These are phyloP conservation scores for Willowsia nigromaculata DNA, from an alignment of 2,888 invertebrate genomes.

Conservation along the genomic window DNA sequence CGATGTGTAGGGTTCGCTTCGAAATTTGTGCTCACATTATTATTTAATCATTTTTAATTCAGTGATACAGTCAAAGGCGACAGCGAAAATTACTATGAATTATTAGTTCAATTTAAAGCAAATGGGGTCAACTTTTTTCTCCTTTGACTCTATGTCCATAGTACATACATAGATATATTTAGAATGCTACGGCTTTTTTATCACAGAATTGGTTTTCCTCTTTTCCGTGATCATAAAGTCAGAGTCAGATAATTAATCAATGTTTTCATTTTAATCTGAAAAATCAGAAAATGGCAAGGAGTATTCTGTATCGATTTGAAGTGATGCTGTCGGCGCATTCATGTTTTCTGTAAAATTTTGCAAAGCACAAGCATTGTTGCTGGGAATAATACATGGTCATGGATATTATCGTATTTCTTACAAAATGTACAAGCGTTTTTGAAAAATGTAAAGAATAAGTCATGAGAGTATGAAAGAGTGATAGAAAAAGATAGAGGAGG, in stretches of 20 bases:
- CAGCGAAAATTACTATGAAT: constrained; percentile 51
- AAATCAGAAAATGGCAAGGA: background rate
- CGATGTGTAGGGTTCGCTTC: background rate
- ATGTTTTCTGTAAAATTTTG: background rate
- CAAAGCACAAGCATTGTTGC: background rate
- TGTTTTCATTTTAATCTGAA: too few relatives aligned
- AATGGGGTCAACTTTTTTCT: constrained; percentile 29
- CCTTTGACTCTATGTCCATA: background rate
- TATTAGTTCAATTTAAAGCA: constrained; percentile 47
- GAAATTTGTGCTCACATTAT: constrained; percentile 33
- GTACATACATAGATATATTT: background rate
- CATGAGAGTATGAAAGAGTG: background rate
- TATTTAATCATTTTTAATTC: constrained; percentile 63
- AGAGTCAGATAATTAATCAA: too few relatives aligned
- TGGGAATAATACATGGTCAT: background rate
- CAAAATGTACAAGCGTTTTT: too few relatives aligned
- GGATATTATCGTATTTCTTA: too few relatives aligned
- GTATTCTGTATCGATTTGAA: background rate
- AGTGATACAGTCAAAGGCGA: constrained; percentile 46
- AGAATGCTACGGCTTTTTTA: background rate
- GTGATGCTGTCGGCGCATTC: background rate
- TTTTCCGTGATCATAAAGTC: background rate
- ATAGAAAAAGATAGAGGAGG: background rate
- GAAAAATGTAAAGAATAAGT: too few relatives aligned
- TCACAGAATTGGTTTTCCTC: background rate